phyloP scores from a whole-genome alignment of 2,113 vertebrate genomes.

The Ondatra zibethicus region DNA sequence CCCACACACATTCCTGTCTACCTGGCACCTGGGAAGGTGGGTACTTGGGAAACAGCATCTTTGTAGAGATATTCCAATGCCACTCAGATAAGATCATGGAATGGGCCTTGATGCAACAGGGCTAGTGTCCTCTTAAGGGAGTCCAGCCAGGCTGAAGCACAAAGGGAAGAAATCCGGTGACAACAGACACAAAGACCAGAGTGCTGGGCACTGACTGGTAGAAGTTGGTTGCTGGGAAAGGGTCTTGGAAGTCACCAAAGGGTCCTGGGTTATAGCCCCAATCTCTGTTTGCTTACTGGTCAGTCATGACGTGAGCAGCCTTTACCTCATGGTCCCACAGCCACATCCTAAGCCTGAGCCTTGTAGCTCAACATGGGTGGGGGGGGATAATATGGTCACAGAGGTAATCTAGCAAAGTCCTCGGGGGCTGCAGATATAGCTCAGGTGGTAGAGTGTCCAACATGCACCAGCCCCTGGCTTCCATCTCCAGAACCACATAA shows the following conservation, averaged over 20 bases:
- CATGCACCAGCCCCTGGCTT: neutral
- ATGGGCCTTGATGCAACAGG: neutral
- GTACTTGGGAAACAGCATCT: neutral
- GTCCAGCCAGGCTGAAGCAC: neutral
- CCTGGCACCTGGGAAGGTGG: rapidly evolving
- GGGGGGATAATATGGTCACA: neutral
- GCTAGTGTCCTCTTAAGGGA: neutral
- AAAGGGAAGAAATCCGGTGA: neutral
- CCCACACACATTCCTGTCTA: neutral
- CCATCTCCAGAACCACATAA: neutral
- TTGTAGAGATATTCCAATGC: rapidly evolving
- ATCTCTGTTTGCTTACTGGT: neutral
- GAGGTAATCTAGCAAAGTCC: neutral
- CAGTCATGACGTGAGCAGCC: neutral
- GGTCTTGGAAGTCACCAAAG: neutral
- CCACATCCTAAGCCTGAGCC: neutral
- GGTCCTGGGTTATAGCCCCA: neutral
- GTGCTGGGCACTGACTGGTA: neutral
- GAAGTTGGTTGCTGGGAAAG: neutral
- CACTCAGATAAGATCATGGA: neutral
- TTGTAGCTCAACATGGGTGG: neutral
- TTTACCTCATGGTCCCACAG: neutral
- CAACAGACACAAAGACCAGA: neutral
- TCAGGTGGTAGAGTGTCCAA: neutral
- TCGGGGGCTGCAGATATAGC: neutral